Percentiles rank a stretch among this genome's conserved stretches.
Evolutionary conservation across 30 jellyfish, hydroid and myxozoan species (phyloP).

Genomic region (Sanderia malayensis): DNA sequence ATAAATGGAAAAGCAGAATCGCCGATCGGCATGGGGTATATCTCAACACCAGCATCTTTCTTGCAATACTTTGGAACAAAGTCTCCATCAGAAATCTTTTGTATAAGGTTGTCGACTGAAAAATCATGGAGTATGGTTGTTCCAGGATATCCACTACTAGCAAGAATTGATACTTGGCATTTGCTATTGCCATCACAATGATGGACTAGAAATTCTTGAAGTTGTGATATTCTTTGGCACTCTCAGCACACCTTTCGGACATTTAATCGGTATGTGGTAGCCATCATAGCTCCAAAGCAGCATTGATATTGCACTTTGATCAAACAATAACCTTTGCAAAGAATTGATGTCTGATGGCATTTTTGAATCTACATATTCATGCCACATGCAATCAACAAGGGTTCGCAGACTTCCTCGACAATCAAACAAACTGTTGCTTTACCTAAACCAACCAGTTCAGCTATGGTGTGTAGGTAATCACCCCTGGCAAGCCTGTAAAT

Average conservation of each 20-base stretch:
- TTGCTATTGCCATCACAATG: slow-evolving; percentile 42
- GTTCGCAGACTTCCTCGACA: slow-evolving; percentile 28
- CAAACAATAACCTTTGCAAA: slow-evolving; percentile 15
- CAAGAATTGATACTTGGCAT: slow-evolving; percentile 60
- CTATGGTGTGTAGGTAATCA: slow-evolving; percentile 39
- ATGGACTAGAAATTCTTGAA: slow-evolving; percentile 39
- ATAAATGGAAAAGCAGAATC: slow-evolving; percentile 53
- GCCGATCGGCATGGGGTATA: slow-evolving; percentile 24
- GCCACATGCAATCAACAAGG: slow-evolving; percentile 36
- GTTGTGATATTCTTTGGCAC: slow-evolving; percentile 42
- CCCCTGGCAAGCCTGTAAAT: slow-evolving; percentile 45
- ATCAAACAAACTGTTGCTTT: slow-evolving; percentile 36
- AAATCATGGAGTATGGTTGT: background rate
- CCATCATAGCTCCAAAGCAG: slow-evolving; percentile 63
- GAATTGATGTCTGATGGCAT: slow-evolving; percentile 7
- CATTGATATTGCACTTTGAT: slow-evolving; percentile 49
- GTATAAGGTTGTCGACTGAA: slow-evolving; percentile 32
- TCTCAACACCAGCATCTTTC: slow-evolving; percentile 9
- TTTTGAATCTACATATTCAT: background rate
- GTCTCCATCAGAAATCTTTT: slow-evolving; percentile 5
- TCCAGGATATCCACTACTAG: slow-evolving; percentile 50
- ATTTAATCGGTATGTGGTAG: slow-evolving; percentile 53
- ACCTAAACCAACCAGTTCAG: slow-evolving; percentile 47
- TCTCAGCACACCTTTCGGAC: slow-evolving; percentile 62
- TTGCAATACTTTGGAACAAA: slow-evolving; percentile 22